Evolutionary conservation across 2,797 vertebrate species (phyloP).

Genomic region (Girardinus metallicus): DNA sequence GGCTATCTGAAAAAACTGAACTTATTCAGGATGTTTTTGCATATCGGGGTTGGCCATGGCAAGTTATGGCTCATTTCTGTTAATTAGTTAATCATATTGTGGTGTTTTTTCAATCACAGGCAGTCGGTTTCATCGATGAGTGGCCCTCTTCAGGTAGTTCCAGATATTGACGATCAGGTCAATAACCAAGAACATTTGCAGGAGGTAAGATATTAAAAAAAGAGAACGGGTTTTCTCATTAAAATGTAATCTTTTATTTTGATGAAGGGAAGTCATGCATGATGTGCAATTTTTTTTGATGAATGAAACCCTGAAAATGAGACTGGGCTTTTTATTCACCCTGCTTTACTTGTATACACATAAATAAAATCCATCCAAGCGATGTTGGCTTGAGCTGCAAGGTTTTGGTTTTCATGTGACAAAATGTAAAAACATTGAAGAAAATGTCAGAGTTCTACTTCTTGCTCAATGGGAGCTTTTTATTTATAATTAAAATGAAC

Average conservation of each 20-base stretch:
- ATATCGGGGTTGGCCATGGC: background rate
- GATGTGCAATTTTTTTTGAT: background rate
- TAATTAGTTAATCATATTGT: background rate
- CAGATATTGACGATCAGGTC: conserved; percentile 97
- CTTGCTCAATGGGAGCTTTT: background rate
- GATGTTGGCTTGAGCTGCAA: background rate
- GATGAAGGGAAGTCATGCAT: background rate
- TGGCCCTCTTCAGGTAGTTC: conserved; percentile 96
- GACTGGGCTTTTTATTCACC: background rate
- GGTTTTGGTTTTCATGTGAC: background rate
- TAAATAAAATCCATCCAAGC: background rate
- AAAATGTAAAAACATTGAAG: background rate
- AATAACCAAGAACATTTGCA: conserved; percentile 90
- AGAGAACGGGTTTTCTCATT: background rate
- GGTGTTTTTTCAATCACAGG: conserved; percentile 74
- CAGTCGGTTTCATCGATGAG: conserved; percentile 95
- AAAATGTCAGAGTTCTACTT: background rate
- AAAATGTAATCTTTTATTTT: background rate
- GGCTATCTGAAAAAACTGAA: conserved; percentile 18
- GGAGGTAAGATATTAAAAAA: conserved; percentile 82
- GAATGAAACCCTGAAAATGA: background rate
- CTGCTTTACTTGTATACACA: background rate
- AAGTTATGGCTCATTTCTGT: background rate
- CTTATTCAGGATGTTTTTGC: background rate
- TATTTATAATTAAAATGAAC: background rate